A percentile compares a stretch with the other conserved stretches of the same genome.
Evolutionary conservation across 1,140 invertebrate species (phyloP).

Genomic region (Antheraea pernyi): DNA sequence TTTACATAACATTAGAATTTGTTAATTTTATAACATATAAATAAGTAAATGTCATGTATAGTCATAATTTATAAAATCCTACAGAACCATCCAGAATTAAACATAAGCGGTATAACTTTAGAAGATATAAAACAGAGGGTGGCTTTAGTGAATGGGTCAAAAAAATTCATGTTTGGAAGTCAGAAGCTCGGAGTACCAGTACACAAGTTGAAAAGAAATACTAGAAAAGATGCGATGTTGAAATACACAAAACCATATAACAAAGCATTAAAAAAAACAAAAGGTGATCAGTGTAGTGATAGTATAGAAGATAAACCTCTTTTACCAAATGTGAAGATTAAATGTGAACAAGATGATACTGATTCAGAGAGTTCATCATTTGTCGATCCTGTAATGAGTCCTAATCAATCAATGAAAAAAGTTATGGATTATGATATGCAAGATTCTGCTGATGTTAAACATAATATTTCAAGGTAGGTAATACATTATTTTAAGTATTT

Average conservation of each 20-base stretch:
- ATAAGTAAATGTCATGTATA: no score
- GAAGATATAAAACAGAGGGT: slow-evolving; percentile 72
- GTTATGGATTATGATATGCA: slow-evolving; percentile 52
- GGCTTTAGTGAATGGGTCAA: slow-evolving; percentile 62
- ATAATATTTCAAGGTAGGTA: slow-evolving; percentile 15
- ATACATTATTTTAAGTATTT: neutral
- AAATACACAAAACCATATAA: slow-evolving; percentile 33
- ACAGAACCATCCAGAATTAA: slow-evolving; percentile 71
- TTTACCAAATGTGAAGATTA: slow-evolving; percentile 65
- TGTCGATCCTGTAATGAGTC: slow-evolving; percentile 56
- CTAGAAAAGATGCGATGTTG: slow-evolving; percentile 46
- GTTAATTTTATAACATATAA: no score
- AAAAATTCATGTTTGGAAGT: slow-evolving; percentile 71
- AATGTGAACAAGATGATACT: slow-evolving; percentile 65
- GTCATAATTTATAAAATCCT: no score
- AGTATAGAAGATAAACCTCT: slow-evolving; percentile 51
- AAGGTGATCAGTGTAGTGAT: slow-evolving; percentile 46
- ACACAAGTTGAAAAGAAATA: slow-evolving; percentile 52
- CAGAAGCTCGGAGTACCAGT: slow-evolving; percentile 53
- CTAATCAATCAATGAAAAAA: slow-evolving; percentile 45
- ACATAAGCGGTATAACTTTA: slow-evolving; percentile 66
- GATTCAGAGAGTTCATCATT: slow-evolving; percentile 66
- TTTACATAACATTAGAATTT: no score
- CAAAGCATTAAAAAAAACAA: slow-evolving; percentile 49
- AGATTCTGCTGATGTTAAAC: slow-evolving; percentile 52